Conservation (phyloP, 2,113 vertebrate genomes). For the Syngnathus floridae region DNA sequence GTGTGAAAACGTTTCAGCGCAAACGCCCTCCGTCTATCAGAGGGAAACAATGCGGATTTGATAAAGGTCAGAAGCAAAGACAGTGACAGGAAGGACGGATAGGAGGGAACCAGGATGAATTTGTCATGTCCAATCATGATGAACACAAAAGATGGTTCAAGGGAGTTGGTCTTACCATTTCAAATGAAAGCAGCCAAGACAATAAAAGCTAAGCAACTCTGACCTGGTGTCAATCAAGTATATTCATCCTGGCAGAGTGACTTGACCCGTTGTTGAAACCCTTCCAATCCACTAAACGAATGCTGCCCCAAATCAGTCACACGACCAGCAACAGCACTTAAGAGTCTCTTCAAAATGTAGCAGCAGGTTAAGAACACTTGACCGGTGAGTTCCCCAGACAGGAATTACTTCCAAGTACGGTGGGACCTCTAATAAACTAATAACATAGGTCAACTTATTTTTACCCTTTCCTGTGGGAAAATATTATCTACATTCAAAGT, state of each 20-base stretch:
- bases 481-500: neutral
- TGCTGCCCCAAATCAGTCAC: constrained; percentile 22
- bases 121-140: constrained; percentile 12
- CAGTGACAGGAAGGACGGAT: constrained; percentile 16
- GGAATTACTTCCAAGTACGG: neutral
- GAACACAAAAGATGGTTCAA: constrained; percentile 5
- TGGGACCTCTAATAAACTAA: neutral
- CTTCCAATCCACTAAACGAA: constrained; percentile 24
- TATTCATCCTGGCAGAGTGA: constrained; percentile 16
- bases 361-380: constrained; percentile 45
- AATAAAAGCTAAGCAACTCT: constrained; percentile 36
- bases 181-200: constrained; percentile 19
- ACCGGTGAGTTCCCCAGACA: constrained; percentile 3
- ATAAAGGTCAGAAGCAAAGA: constrained; percentile 5
- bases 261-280: constrained; percentile 26
- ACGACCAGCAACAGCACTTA: constrained; percentile 10
- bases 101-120: constrained; percentile 14
- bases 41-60: constrained; percentile 15
- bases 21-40: constrained; percentile 5
- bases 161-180: constrained; percentile 23
- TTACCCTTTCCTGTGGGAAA: neutral
- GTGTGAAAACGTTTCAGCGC: constrained; percentile 2
- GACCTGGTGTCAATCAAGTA: constrained; percentile 13
- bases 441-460: neutral
- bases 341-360: constrained; percentile 46